Conservation (phyloP, 2,797 vertebrate species). For the Sitta carolinensis region DNA sequence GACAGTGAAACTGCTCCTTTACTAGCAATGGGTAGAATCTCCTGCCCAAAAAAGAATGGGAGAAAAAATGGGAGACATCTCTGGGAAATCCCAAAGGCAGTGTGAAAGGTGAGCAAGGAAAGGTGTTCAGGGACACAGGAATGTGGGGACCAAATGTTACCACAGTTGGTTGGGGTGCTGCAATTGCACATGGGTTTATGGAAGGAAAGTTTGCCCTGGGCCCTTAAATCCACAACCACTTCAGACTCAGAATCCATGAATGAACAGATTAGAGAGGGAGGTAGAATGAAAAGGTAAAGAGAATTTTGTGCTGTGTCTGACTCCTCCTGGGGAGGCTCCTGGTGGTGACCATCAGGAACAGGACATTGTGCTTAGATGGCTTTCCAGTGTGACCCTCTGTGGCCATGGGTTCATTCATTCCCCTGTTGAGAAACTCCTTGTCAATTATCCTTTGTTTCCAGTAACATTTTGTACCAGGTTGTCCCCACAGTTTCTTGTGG, state of each 20-base stretch:
- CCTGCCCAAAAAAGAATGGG: background rate
- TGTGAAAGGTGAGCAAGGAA: background rate
- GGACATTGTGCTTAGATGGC: background rate
- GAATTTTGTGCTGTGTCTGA: background rate
- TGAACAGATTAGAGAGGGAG: background rate
- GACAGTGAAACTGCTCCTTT: background rate
- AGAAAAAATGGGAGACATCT: background rate
- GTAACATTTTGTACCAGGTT: background rate
- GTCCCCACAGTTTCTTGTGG: background rate
- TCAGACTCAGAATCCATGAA: background rate
- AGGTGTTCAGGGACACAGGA: background rate
- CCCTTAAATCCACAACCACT: background rate
- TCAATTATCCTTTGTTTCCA: background rate
- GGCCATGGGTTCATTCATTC: background rate
- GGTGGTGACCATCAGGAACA: background rate
- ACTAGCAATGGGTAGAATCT: background rate
- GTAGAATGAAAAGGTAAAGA: background rate
- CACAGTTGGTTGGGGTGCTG: background rate
- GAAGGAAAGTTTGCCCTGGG: background rate
- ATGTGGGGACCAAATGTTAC: accelerated
- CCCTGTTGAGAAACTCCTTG: background rate
- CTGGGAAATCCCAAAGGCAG: background rate
- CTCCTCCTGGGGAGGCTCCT: background rate
- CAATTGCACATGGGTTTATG: accelerated
- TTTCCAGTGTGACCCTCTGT: background rate